Evolutionary conservation across 2,113 vertebrate species (phyloP), one percentile per base, ranked within the genome.

Genomic region (Craseonycteris thonglongyai): DNA sequence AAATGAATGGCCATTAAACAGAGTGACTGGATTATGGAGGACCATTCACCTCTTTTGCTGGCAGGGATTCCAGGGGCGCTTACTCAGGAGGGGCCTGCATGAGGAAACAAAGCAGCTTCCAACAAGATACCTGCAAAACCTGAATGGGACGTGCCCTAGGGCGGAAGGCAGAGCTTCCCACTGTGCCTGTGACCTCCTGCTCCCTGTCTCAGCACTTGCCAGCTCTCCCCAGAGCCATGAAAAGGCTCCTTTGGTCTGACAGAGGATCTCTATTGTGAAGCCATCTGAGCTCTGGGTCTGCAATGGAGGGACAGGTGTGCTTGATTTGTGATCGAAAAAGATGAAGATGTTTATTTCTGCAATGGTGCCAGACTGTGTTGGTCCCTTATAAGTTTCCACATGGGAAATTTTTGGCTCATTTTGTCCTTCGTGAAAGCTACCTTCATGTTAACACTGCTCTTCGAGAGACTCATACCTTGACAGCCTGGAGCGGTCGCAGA

Each of bases 321-420:
- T 63, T 58, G 76, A 90, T 63, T 86, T 87, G 13, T 51, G 35
- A 83, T 33, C 38, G 54, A 38, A 81, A 59, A 84, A 92, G 42
- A 81, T 5, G 49, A 84, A 93, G 63, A 19, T 56, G 22, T 40
- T 89, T 2, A 19, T 49, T 93, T 93, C 59, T 87, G 75, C 45
- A 66, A 38, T 49, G 47, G n/a, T 61, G 59, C 28, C 82, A 94
- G 7, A 28, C 40, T 68, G 38, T 54, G 35, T 59, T 65, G 14
- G 9, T 84, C 69, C 56, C 35, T 54, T 51, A 38, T 71, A 40
- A 54, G 38, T 66, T 92, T 95, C 93, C 87, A 87, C 28, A 63
- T 69, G 61, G 66, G 30, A 93, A 89, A 58, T 42, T 76, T 79
- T 95, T 88, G 40, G 59, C 88, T 91, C 76, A 5, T 61, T 96